Evolutionary conservation across 2,113 vertebrate genomes (phyloP).

Genomic region (Brienomyrus longianalis): DNA sequence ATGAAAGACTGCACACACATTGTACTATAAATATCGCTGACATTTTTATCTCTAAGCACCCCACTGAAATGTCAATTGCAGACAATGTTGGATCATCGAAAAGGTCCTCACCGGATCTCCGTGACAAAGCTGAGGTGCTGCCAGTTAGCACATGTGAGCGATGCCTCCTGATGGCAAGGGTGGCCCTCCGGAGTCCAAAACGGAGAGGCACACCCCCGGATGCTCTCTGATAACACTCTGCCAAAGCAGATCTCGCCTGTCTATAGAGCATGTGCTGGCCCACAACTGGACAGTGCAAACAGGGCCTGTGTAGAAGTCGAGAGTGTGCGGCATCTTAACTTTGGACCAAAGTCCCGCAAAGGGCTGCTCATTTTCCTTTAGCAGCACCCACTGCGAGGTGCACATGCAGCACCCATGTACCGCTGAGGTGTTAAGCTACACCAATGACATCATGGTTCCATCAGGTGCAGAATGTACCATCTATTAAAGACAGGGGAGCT

Average conservation of each 20-base stretch:
- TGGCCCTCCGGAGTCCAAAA: neutral
- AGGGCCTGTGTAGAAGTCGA: neutral
- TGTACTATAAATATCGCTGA: neutral
- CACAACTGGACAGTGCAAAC: neutral
- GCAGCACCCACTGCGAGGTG: neutral
- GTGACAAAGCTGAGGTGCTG: neutral
- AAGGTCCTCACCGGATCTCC: neutral
- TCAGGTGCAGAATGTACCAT: neutral
- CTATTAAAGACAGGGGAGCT: neutral
- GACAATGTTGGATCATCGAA: neutral
- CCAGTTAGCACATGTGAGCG: neutral
- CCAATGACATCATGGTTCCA: neutral
- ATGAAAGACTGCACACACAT: neutral
- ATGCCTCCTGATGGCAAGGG: neutral
- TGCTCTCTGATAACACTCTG: neutral
- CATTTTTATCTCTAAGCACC: neutral
- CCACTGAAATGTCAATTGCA: neutral
- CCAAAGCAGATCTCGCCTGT: neutral
- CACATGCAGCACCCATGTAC: neutral
- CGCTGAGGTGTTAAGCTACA: neutral
- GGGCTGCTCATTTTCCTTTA: neutral
- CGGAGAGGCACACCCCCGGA: neutral
- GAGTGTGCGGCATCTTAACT: neutral
- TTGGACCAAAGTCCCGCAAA: neutral
- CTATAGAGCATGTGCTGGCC: neutral